phyloP scores from a whole-genome alignment of 2,113 vertebrate genomes.

The Myotis yumanensis region DNA sequence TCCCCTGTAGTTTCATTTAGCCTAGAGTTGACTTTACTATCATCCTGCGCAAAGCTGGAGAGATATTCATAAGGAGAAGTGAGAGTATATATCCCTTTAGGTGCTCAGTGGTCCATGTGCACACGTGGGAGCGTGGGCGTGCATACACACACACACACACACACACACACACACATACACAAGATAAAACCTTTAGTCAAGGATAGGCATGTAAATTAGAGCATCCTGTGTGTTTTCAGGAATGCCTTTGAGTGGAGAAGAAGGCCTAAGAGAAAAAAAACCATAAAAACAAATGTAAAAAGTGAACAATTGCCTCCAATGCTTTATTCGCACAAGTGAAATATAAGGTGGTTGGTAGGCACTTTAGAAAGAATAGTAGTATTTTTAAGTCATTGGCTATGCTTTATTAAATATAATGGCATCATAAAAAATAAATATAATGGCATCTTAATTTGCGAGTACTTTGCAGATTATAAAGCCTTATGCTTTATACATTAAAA shows the following conservation, averaged over 20 bases:
- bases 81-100: not conserved
- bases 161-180: not conserved
- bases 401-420: not conserved
- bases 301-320: not conserved
- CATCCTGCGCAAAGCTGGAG: not conserved
- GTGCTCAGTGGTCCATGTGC: not conserved
- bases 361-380: not conserved
- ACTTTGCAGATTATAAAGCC: not conserved
- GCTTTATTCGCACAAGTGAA: not conserved
- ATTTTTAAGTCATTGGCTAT: not conserved
- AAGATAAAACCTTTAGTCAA: not conserved
- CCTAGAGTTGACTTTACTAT: not conserved
- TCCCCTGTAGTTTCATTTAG: not conserved
- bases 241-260: not conserved
- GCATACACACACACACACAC: not conserved
- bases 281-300: not conserved
- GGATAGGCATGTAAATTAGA: not conserved
- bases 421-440: not conserved
- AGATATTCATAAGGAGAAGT: not conserved
- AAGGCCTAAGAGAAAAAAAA: not conserved
- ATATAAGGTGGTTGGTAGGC: not conserved
- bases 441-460: not conserved
- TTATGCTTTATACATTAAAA: conserved; percentile 2
- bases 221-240: not conserved
- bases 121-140: too few species aligned